Percentiles rank a stretch among this genome's conserved stretches.
Conservation (phyloP, 2,888 invertebrate species). For the Euplagia quadripunctaria region DNA sequence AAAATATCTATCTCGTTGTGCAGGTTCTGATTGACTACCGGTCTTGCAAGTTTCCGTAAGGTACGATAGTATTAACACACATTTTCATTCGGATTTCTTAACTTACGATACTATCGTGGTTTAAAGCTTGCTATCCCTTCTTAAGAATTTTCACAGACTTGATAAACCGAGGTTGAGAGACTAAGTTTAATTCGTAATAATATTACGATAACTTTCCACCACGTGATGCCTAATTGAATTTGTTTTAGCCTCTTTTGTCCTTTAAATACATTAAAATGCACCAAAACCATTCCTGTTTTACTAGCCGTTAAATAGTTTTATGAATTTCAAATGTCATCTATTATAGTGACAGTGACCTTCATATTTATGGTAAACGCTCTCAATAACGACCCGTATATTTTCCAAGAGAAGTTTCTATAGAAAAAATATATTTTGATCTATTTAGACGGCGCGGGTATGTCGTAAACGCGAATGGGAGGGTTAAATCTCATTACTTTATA, state of each 20-base stretch:
- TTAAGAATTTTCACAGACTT: too few species aligned
- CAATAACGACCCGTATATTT: constrained; percentile 43
- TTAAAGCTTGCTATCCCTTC: too few species aligned
- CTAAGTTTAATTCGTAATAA: too few species aligned
- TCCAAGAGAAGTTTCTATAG: constrained; percentile 49
- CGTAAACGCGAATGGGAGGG: constrained; percentile 82
- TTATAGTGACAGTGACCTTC: constrained; percentile 11
- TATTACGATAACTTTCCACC: not conserved
- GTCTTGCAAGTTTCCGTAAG: too few species aligned
- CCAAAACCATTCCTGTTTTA: not conserved
- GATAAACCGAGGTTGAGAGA: too few species aligned
- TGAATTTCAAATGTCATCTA: not conserved
- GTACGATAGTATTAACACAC: too few species aligned
- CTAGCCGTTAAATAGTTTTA: not conserved
- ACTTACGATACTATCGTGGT: too few species aligned
- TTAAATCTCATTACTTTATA: constrained; percentile 86
- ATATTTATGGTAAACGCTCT: constrained; percentile 7
- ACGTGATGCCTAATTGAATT: not conserved
- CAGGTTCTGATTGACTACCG: too few species aligned
- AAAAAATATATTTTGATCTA: constrained; percentile 75
- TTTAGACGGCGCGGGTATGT: constrained; percentile 70
- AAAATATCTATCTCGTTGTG: too few species aligned
- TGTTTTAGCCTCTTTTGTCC: not conserved
- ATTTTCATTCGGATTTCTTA: too few species aligned
- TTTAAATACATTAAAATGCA: not conserved